Conservation (phyloP, 2,888 invertebrate genomes). For the Heliothis peltigera region DNA sequence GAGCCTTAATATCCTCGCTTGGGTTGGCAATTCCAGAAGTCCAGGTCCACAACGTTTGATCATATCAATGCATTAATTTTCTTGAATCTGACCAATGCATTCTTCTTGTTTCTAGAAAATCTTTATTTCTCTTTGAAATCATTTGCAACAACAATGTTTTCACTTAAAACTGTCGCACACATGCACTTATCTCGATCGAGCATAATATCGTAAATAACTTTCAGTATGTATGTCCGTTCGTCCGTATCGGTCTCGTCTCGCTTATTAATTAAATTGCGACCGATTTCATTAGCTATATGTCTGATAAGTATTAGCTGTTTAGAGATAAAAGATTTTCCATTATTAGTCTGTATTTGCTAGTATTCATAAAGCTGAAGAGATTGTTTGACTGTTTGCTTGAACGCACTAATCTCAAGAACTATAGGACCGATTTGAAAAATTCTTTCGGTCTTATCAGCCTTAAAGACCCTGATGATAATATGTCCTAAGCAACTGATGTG, state of each 20-base stretch:
- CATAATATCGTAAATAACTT: conserved; percentile 69
- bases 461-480: no score
- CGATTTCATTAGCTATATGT: conserved; percentile 47
- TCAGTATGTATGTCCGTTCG: conserved; percentile 62
- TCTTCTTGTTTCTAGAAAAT: neutral
- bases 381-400: neutral
- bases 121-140: conserved; percentile 3
- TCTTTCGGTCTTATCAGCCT: no score
- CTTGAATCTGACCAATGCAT: no score
- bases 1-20: no score
- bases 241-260: conserved; percentile 63
- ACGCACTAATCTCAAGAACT: neutral
- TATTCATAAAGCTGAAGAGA: no score
- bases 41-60: no score
- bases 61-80: no score
- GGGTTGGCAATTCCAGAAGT: no score
- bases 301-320: conserved; percentile 36
- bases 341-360: conserved; percentile 8
- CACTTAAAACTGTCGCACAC: conserved; percentile 34
- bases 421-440: no score
- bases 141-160: conserved; percentile 20
- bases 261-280: conserved; percentile 41
- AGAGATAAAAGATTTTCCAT: conserved; percentile 39
- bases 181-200: conserved; percentile 35
- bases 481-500: no score